Conservation (phyloP, 2,888 invertebrate genomes). For the Syrphus vitripennis region DNA sequence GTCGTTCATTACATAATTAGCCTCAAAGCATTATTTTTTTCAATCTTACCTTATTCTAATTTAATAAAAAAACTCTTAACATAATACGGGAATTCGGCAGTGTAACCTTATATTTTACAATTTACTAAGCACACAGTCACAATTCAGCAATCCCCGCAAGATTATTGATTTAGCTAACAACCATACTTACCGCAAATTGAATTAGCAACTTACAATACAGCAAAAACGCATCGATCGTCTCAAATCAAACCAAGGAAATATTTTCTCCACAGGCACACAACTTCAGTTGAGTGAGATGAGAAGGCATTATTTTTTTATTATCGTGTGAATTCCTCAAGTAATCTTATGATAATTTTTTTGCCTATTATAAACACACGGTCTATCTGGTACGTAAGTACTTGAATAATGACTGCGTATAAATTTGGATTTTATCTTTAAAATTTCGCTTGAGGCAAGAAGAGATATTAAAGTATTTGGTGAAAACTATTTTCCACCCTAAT, state of each 20-base stretch:
- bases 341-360: slow-evolving; percentile 41
- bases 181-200: slow-evolving; percentile 9
- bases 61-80: too few species aligned
- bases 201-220: slow-evolving; percentile 9
- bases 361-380: slow-evolving; percentile 8
- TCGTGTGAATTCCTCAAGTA: slow-evolving; percentile 21
- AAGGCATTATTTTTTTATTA: slow-evolving; percentile 1
- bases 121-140: background rate
- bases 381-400: background rate
- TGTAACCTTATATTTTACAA: background rate
- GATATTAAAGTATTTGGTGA: background rate
- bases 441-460: background rate
- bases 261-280: background rate
- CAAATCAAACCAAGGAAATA: slow-evolving; percentile 7
- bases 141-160: background rate
- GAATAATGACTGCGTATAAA: background rate
- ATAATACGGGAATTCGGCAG: background rate
- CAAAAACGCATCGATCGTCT: slow-evolving; percentile 5
- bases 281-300: background rate
- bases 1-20: too few species aligned
- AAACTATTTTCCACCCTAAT: slow-evolving; percentile 5
- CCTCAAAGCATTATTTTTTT: too few species aligned
- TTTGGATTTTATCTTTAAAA: background rate
- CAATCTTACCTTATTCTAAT: too few species aligned
- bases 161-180: slow-evolving; percentile 22